A percentile compares a stretch with the other conserved stretches of the same genome.
phyloP scores from a whole-genome alignment of 2,113 vertebrate species.

The Otolemur garnettii region DNA sequence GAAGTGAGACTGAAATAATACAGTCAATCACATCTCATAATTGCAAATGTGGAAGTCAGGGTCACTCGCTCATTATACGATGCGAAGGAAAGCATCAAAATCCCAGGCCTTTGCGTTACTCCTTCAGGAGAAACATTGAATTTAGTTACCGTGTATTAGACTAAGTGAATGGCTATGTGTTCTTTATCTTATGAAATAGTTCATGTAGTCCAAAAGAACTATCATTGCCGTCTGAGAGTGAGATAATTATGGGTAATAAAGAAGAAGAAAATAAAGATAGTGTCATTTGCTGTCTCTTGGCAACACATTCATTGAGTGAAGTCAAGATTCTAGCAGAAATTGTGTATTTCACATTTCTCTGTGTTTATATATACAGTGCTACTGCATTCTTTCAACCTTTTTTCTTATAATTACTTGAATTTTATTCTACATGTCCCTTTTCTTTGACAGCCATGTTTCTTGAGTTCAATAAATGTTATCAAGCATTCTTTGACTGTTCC shows the following conservation, averaged over 20 bases:
- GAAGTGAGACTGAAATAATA: not conserved
- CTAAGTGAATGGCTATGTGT: not conserved
- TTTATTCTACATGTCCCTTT: conserved; percentile 85
- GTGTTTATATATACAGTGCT: conserved; percentile 75
- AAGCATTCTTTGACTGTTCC: conserved; percentile 88
- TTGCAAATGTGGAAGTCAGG: not conserved
- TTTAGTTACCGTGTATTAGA: not conserved
- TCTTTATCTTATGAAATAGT: conserved; percentile 14
- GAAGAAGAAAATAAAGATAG: not conserved
- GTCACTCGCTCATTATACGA: not conserved
- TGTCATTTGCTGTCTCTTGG: not conserved
- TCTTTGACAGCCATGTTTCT: conserved; percentile 87
- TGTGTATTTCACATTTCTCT: conserved; percentile 77
- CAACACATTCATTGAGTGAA: conserved; percentile 73
- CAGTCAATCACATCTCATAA: not conserved
- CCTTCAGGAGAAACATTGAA: not conserved
- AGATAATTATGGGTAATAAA: not conserved
- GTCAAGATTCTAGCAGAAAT: conserved; percentile 72
- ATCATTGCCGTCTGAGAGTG: not conserved
- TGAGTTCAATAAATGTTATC: conserved; percentile 89
- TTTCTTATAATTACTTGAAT: conserved; percentile 87
- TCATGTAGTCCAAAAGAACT: conserved; percentile 16
- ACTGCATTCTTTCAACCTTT: conserved; percentile 83
- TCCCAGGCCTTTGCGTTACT: not conserved
- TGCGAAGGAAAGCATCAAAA: conserved; percentile 22